Evolutionary conservation across 2,113 vertebrate species (phyloP).

Genomic region (Rhinoptilus africanus): DNA sequence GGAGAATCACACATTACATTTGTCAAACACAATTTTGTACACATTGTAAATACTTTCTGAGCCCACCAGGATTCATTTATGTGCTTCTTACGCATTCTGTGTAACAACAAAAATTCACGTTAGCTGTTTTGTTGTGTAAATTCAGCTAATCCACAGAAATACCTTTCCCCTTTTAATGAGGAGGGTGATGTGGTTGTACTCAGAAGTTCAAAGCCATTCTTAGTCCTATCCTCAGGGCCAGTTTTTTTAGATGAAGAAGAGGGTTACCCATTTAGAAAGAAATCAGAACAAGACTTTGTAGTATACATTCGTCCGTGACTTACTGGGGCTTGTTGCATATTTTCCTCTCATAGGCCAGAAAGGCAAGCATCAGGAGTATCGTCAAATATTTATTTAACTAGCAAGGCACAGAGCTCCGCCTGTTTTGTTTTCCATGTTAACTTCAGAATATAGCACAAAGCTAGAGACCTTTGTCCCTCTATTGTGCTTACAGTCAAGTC

Average conservation of each 20-base stretch:
- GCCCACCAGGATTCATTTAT: background rate
- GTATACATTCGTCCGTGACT: background rate
- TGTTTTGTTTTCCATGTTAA: background rate
- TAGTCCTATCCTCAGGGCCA: background rate
- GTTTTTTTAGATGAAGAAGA: background rate
- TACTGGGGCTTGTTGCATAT: background rate
- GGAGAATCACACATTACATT: background rate
- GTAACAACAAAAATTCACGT: background rate
- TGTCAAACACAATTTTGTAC: background rate
- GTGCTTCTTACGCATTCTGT: background rate
- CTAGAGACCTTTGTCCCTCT: background rate
- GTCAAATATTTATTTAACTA: conserved; percentile 10
- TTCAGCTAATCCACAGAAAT: background rate
- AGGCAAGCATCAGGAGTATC: background rate
- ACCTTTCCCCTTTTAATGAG: background rate
- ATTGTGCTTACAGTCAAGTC: background rate
- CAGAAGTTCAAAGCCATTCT: background rate
- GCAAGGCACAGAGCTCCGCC: background rate
- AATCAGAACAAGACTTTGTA: background rate
- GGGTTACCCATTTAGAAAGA: background rate
- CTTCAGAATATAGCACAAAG: background rate
- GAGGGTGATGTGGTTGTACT: background rate
- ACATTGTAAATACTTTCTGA: background rate
- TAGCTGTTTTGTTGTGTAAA: background rate
- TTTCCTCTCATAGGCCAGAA: background rate